A percentile compares a stretch with the other conserved stretches of the same genome.
These are phyloP conservation scores for Leptogaster cylindrica DNA, from an alignment of 2,888 invertebrate genomes.

Conservation along the genomic window DNA sequence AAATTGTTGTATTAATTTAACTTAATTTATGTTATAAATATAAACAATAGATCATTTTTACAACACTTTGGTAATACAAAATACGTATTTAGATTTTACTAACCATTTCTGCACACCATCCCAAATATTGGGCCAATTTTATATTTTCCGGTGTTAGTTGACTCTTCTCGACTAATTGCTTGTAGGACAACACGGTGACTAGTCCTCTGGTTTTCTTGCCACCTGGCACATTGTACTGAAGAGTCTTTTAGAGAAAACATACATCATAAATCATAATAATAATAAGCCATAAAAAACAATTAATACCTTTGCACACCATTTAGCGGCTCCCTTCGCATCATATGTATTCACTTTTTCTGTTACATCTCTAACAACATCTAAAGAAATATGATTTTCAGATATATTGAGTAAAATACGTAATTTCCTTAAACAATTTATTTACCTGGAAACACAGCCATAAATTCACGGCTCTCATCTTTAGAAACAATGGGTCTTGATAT, in stretches of 20 bases:
- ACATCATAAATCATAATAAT: too few relatives aligned
- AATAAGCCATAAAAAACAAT: too few relatives aligned
- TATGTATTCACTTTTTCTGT: slow-evolving; percentile 77
- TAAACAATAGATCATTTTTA: too few relatives aligned
- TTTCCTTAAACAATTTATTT: background rate
- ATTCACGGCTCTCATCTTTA: slow-evolving; percentile 84
- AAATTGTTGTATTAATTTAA: too few relatives aligned
- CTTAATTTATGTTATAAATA: too few relatives aligned
- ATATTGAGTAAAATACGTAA: slow-evolving; percentile 20
- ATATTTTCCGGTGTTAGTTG: slow-evolving; percentile 78
- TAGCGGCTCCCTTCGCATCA: slow-evolving; percentile 79
- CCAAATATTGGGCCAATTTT: slow-evolving; percentile 80
- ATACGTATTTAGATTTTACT: too few relatives aligned
- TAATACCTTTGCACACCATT: slow-evolving; percentile 82
- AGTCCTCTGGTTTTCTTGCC: slow-evolving; percentile 87
- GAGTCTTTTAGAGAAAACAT: slow-evolving; percentile 64
- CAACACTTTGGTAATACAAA: too few relatives aligned
- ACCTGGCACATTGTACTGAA: slow-evolving; percentile 90
- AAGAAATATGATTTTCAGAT: slow-evolving; percentile 20
- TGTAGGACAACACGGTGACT: slow-evolving; percentile 76
- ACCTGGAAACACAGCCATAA: slow-evolving; percentile 84
- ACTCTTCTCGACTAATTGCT: slow-evolving; percentile 71
- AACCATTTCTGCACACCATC: slow-evolving; percentile 97
- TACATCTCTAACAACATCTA: slow-evolving; percentile 80
- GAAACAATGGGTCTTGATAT: slow-evolving; percentile 70